Evolutionary conservation across 2,888 invertebrate genomes (phyloP), one percentile per base, ranked within the genome.

Genomic region (Trachelus stipa): DNA sequence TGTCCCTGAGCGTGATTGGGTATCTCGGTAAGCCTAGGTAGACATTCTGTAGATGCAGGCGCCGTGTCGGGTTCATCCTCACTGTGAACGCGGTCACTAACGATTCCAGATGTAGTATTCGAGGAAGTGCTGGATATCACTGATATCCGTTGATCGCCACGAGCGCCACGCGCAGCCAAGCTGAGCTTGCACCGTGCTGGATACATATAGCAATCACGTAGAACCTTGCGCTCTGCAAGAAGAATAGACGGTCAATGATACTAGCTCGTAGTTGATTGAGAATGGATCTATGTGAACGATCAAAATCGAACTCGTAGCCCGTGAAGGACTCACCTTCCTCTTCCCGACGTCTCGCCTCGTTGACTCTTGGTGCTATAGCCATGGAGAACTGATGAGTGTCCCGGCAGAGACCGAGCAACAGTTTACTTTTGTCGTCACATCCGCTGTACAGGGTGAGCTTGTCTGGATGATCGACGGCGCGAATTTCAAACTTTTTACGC

Each of bases 51-150:
- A 1, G 97, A 97, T 4, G 96, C 96, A n/a, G 96, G 96, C 33
- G 96, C 96, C 11, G 96, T 97, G 92, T 97, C 97, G 88, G 97
- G 94, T 92, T 98, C 98, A 90, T 98, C 98, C 92, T 98, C 96
- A 77, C 97, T 98, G 91, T 98, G 98, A 78, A 98, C 97, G 85
- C 98, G 95, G 91, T 98, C 98, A 91, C 98, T 98, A 73, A 98
- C 98, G 86, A 98, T 98, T 79, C 98, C 98, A 40, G 98, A 98
- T 34, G 98, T 98, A 69, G 98, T 98, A 90, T 98, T 98, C n/a
- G 98, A 98, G 87, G 98, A 98, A 71, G 98, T 97, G 87, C 96
- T 97, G 80, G 97, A 97, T 89, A 98, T 97, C 40, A 98, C 96
- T 78, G 97, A 97, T 90, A 96, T 96, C 86, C 97, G 94, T 91